Conservation (phyloP, 2,113 vertebrate species). For the Mohoua ochrocephala region DNA sequence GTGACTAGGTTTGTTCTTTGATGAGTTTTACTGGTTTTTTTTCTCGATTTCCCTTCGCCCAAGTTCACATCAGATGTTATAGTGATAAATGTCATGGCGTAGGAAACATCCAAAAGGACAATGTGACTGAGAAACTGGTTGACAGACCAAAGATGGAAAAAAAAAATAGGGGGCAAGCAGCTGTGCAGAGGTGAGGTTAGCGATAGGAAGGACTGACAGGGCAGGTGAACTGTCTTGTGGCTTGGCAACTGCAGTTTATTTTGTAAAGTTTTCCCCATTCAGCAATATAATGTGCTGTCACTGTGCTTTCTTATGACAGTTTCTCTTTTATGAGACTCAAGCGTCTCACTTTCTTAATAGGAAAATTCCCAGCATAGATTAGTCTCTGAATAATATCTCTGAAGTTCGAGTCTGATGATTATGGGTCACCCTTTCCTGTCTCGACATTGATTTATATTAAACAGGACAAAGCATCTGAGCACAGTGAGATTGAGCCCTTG, state of each 20-base stretch:
- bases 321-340: background rate
- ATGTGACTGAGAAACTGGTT: background rate
- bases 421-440: constrained; percentile 16
- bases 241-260: constrained; percentile 26
- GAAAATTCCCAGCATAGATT: constrained; percentile 15
- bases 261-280: background rate
- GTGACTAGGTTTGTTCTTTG: background rate
- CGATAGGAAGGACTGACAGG: background rate
- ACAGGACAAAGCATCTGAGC: constrained; percentile 15
- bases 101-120: background rate
- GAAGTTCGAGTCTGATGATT: background rate
- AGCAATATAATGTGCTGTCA: background rate
- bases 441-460: constrained; percentile 26
- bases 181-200: background rate
- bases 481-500: background rate
- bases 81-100: background rate
- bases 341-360: background rate
- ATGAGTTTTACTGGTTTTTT: background rate
- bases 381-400: background rate
- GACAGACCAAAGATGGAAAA: background rate
- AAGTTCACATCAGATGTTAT: background rate
- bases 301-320: background rate
- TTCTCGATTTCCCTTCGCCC: background rate
- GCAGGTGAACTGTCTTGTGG: constrained; percentile 1
- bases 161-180: background rate